phyloP scores from a whole-genome alignment of 2,113 vertebrate genomes.

The Pimephales promelas region DNA sequence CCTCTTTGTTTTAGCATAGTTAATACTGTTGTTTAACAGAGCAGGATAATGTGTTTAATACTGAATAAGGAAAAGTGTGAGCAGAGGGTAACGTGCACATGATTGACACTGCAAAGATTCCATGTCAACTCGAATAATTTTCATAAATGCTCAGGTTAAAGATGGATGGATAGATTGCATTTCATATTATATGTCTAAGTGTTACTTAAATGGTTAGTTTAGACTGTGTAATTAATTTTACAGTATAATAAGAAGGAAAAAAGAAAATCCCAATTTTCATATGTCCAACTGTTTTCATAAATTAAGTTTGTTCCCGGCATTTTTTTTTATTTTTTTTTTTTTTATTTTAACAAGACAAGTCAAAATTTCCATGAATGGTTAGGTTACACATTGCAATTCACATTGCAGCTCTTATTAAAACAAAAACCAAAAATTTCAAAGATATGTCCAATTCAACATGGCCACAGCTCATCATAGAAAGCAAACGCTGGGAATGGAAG shows the following conservation, averaged over 20 bases:
- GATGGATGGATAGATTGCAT: too few species aligned
- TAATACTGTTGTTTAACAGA: background rate
- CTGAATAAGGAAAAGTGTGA: background rate
- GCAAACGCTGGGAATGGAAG: background rate
- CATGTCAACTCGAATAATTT: background rate
- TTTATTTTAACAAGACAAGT: background rate
- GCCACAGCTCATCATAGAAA: background rate
- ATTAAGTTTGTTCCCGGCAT: too few species aligned
- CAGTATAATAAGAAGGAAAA: too few species aligned
- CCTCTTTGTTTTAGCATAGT: background rate
- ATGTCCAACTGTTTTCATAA: background rate
- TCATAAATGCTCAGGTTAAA: background rate
- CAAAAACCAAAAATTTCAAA: too few species aligned
- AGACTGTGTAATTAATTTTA: too few species aligned
- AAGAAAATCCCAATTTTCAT: background rate
- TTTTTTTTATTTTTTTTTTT: too few species aligned
- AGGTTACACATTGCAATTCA: too few species aligned
- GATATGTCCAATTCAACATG: constrained; percentile 4
- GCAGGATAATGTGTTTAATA: background rate
- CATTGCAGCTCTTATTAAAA: too few species aligned
- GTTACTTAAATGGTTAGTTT: too few species aligned
- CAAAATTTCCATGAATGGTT: background rate
- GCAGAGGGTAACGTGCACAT: background rate
- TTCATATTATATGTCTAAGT: too few species aligned
- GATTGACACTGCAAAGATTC: background rate